Conservation (phyloP, 1,140 invertebrate species). For the Tetramorium simillimum region DNA sequence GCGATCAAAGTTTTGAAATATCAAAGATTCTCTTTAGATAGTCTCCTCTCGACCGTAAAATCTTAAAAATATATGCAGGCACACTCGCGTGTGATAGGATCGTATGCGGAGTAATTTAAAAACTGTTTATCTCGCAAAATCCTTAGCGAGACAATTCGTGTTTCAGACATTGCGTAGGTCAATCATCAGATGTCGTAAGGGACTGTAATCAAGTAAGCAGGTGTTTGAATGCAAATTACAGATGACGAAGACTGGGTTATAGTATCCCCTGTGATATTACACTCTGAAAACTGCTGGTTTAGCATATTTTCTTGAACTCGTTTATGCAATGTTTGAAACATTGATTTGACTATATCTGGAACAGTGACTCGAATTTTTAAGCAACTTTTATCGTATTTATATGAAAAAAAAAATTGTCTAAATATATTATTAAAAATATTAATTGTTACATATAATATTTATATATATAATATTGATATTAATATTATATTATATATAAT, state of each 20-base stretch:
- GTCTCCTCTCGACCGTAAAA: not conserved
- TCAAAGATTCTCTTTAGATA: slow-evolving; percentile 7
- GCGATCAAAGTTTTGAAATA: not conserved
- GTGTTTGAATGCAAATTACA: slow-evolving; percentile 29
- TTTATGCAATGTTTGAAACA: not conserved
- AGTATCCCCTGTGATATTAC: not conserved
- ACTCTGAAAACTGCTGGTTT: not conserved
- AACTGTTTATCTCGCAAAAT: slow-evolving; percentile 22
- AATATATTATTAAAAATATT: not conserved
- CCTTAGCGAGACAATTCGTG: slow-evolving; percentile 1
- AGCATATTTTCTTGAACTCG: not conserved
- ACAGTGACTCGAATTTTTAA: not conserved
- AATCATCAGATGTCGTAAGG: not conserved
- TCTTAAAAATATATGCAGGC: not conserved
- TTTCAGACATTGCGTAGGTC: not conserved
- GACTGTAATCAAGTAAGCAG: slow-evolving; percentile 33
- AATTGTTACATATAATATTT: too few relatives aligned
- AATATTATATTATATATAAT: too few relatives aligned
- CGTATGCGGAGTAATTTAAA: not conserved
- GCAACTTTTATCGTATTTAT: not conserved
- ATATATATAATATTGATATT: too few relatives aligned
- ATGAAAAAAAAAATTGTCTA: not conserved
- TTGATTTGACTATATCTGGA: not conserved
- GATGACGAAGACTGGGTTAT: slow-evolving; percentile 1
- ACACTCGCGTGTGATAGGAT: not conserved